phyloP scores from a whole-genome alignment of 2,113 vertebrate genomes.

The Callospermophilus lateralis region DNA sequence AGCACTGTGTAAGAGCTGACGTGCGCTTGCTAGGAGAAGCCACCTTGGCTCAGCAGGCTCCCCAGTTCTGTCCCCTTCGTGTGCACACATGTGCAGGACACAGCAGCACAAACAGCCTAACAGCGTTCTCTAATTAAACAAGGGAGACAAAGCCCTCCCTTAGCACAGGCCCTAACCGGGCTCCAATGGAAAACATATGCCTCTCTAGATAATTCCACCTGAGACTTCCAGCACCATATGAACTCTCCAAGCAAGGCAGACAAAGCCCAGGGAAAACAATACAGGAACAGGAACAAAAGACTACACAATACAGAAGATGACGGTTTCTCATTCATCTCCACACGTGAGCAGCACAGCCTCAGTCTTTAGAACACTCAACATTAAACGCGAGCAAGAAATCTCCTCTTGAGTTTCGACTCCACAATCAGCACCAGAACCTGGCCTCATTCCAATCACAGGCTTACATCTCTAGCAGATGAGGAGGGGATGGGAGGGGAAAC shows the following conservation, averaged over 20 bases:
- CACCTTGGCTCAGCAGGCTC: not conserved
- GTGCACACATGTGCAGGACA: not conserved
- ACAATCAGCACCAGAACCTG: accelerated
- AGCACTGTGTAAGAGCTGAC: accelerated
- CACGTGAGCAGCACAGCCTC: accelerated
- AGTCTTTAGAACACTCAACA: not conserved
- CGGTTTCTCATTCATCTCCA: not conserved
- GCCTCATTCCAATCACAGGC: not conserved
- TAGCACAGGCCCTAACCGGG: not conserved
- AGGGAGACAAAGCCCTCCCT: conserved; percentile 39
- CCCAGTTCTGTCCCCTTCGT: not conserved
- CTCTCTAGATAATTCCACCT: conserved; percentile 53
- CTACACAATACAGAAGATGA: not conserved
- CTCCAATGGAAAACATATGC: conserved; percentile 11
- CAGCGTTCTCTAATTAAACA: conserved; percentile 67
- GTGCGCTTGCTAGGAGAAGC: not conserved
- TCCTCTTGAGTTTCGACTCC: not conserved
- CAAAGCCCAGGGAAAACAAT: not conserved
- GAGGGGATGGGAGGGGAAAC: not conserved
- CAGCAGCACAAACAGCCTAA: not conserved
- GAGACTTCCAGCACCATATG: not conserved
- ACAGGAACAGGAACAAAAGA: not conserved
- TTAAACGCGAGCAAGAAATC: not conserved
- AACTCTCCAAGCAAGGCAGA: conserved; percentile 40
- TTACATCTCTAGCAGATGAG: not conserved